Percentiles rank a stretch among this genome's conserved stretches.
phyloP scores from a whole-genome alignment of 35 echinoderm and acorn worm genomes.

The Strongylocentrotus purpuratus region DNA sequence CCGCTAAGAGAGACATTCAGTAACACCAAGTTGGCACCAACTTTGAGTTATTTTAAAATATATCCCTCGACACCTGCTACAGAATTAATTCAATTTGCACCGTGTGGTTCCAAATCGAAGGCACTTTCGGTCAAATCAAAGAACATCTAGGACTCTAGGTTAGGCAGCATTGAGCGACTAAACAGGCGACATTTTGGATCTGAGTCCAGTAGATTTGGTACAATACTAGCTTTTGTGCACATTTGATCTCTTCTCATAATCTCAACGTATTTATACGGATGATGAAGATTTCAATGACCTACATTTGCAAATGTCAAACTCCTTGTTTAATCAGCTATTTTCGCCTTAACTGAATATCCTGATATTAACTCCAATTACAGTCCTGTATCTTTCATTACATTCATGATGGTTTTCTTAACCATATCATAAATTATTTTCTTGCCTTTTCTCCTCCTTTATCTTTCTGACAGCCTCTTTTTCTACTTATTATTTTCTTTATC shows the following conservation, averaged over 20 bases:
- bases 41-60: neutral
- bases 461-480: no score
- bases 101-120: neutral
- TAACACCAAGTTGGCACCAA: neutral
- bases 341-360: neutral
- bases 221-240: no score
- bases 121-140: neutral
- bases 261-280: no score
- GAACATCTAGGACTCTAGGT: neutral
- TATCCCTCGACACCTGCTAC: neutral
- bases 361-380: no score
- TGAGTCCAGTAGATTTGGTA: no score
- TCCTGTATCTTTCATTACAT: no score
- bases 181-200: neutral
- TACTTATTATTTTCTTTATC: no score
- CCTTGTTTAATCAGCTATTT: neutral
- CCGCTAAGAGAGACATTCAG: neutral
- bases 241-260: no score
- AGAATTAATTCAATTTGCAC: neutral
- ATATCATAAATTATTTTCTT: no score
- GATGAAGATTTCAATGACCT: no score
- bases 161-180: neutral
- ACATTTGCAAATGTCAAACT: neutral
- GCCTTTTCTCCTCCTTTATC: no score
- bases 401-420: no score